Conservation (phyloP, 1,140 invertebrate genomes). For the Drosophila rufa region DNA sequence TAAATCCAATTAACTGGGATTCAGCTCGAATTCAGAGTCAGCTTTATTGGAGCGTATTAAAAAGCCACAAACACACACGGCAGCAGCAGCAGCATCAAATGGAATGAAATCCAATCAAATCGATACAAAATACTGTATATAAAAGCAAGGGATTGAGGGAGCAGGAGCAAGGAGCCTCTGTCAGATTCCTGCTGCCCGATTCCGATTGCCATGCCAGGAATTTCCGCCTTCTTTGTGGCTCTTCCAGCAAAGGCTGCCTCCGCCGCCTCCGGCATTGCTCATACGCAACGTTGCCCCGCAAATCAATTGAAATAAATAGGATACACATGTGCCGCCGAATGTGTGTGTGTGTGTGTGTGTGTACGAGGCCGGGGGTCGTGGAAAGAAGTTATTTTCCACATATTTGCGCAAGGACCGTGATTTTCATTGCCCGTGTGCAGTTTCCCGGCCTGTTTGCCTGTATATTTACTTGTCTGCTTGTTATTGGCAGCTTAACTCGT, state of each 20-base stretch:
- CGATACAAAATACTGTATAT: constrained; percentile 67
- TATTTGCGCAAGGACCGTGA: constrained; percentile 45
- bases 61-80: constrained; percentile 64
- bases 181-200: constrained; percentile 33
- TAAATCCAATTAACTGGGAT: constrained; percentile 73
- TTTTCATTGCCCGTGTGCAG: constrained; percentile 49
- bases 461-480: constrained; percentile 48
- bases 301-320: constrained; percentile 77
- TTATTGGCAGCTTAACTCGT: constrained; percentile 32
- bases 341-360: constrained; percentile 7
- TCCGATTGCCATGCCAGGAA: constrained; percentile 34
- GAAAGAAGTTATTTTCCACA: constrained; percentile 42
- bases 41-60: constrained; percentile 73
- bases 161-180: neutral
- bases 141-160: neutral
- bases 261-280: constrained; percentile 43
- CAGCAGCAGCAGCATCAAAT: constrained; percentile 41
- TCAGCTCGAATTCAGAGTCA: constrained; percentile 15
- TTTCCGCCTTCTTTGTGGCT: constrained; percentile 29
- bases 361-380: neutral
- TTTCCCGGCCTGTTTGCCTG: constrained; percentile 10
- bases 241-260: neutral
- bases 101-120: constrained; percentile 79
- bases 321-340: constrained; percentile 28
- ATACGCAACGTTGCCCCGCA: constrained; percentile 54